Evolutionary conservation across 2,113 vertebrate genomes (phyloP), one percentile per base, ranked within the genome.

Genomic region (Sorex fumeus): DNA sequence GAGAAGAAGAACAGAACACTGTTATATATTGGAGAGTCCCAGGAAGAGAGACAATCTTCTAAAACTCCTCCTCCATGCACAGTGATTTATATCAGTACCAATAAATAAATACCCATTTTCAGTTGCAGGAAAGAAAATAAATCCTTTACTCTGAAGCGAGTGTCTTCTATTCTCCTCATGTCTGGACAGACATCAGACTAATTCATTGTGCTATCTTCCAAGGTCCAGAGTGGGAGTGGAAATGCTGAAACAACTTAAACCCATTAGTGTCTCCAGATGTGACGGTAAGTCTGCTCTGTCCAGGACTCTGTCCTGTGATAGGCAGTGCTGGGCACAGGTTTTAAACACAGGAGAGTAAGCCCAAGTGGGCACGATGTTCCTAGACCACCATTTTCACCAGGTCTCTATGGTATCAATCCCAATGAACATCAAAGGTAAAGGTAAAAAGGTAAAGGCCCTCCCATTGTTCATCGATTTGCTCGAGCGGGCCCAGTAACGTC

Each of bases 221-320:
- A 97, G 94, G 90, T 95, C 93, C 69, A 95, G 88, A 13, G 79
- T 95, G 27, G 94, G 85, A 69, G 78, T 67, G 87, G 95, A 97
- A 88, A 93, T 93, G 32, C 80, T 94, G 70, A 90, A 91, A 64
- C 21, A 23, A 3, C 12, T 85, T 43, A 40, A 93, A 64, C 27
- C 40, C 10, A 75, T 27, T n/a, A 15, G n/a, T 28, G 90, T 96
- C 67, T 81, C 53, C 13, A 19, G 5, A 23, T 96, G 92, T 76
- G 79, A 92, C 30, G 84, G 95, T 95, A 96, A 95, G 96, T 95
- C 25, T 60, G 11, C 10, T 66, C 62, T 83, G 12, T 40, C n/a
- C 69, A 27, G 47, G 60, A 8, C 10, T 66, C 62, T 83, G 12
- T 40, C n/a, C 69, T 30, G 47, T 50, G 47, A 10, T 10, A 10